Conservation (phyloP, 2,888 invertebrate genomes). For the Nemoura dubitans region DNA sequence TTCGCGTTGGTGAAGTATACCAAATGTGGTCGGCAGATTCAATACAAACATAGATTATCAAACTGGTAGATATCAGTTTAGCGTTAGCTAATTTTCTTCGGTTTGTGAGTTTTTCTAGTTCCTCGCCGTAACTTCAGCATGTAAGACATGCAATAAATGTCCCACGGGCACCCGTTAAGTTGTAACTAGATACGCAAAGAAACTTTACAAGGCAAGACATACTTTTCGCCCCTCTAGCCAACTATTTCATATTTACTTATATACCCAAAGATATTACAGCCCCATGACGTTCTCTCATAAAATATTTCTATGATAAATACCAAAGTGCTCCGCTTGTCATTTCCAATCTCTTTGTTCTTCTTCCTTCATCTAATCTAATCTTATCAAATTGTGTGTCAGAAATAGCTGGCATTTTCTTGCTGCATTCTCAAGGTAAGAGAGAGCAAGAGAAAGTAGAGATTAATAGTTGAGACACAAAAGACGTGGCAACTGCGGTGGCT, state of each 20-base stretch:
- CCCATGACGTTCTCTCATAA: not conserved
- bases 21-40: no score
- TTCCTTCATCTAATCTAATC: not conserved
- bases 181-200: not conserved
- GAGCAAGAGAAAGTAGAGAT: not conserved
- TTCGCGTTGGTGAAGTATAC: no score
- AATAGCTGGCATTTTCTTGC: not conserved
- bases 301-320: slow-evolving; percentile 12
- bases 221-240: not conserved
- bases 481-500: not conserved
- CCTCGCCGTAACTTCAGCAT: no score
- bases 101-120: no score
- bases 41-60: no score
- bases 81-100: no score
- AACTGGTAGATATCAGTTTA: no score
- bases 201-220: not conserved
- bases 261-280: not conserved
- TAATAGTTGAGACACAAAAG: not conserved
- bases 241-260: not conserved
- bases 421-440: not conserved
- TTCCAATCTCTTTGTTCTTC: slow-evolving; percentile 3
- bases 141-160: no score
- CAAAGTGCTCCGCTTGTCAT: not conserved
- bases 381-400: slow-evolving; percentile 7
- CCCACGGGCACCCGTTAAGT: no score